These are phyloP conservation scores for Turdus rufiventris DNA, from an alignment of 2,113 vertebrate genomes.

Conservation along the genomic window DNA sequence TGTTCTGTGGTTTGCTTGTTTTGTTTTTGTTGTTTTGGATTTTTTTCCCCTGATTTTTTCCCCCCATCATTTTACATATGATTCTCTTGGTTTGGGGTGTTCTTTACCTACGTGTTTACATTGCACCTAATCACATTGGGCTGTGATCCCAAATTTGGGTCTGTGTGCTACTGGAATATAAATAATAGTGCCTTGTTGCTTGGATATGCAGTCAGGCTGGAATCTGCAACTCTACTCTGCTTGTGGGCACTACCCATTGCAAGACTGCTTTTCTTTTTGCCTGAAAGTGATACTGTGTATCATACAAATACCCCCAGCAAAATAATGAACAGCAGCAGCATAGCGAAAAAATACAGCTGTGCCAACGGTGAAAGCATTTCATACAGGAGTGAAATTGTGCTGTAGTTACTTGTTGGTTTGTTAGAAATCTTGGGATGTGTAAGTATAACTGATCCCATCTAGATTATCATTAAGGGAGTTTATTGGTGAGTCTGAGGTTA, in stretches of 20 bases:
- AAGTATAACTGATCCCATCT: slow-evolving; percentile 24
- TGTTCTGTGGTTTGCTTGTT: background rate
- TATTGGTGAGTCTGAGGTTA: slow-evolving; percentile 49
- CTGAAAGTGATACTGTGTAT: background rate
- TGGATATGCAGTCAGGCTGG: background rate
- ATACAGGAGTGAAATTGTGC: background rate
- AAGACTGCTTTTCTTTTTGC: background rate
- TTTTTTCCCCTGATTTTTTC: background rate
- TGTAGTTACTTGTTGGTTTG: background rate
- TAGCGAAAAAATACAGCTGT: background rate
- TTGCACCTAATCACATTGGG: background rate
- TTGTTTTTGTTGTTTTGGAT: too few species aligned
- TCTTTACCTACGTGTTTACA: background rate
- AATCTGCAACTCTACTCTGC: background rate
- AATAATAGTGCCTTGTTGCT: background rate
- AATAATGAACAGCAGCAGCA: background rate
- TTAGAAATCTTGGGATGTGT: background rate
- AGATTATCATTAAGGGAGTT: background rate
- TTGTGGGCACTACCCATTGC: background rate
- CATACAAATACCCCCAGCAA: background rate
- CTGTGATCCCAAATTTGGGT: background rate
- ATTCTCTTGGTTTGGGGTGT: background rate
- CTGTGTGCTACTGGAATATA: background rate
- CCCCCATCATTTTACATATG: background rate
- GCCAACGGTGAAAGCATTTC: background rate